Base-by-base conservation (phyloP, 2,113 vertebrate species). In the Paratilapia polleni region DNA sequence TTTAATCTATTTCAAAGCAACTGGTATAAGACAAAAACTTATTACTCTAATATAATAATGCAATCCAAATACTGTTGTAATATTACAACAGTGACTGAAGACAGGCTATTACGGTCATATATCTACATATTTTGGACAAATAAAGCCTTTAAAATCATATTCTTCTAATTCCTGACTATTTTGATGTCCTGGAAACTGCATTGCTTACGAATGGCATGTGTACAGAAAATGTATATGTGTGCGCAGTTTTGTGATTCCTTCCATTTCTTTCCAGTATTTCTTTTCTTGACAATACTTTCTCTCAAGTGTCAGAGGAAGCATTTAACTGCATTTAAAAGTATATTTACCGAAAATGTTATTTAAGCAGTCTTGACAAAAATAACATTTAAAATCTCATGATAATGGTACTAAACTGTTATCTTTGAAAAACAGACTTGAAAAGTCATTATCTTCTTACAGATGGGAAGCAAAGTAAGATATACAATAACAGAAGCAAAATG, bases 401-500 rank as follows among this genome's bases (percentile, higher is more conserved):
- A 22, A 15, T 1, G 14, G 11, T 22, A 28, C 36, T 52, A 54
- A 57, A 78, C 68, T 49, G 8, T 81, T 59, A 73, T 86, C 47
- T 83, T 10, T 3, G 14, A 22, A 64, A 54, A 57, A 38, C 12
- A 66, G 36, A 8, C 17, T 49, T 20, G 24, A 34, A 88, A 83
- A 81, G 38, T 84, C 61, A 64, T 47, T 57, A 76, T 52, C 43
- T 14, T 22, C 6, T 63, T 34, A 56, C 49, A 76, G 36, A 60
- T 78, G 41, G 41, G 68, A 80, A 82, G 66, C 11, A 19, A 49
- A 52, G 38, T 41, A 60, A 56, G 19, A 57, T 26, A 61, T n/a
- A 49, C 49, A 59, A 62, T 31, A 64, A 64, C 63, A 7, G 57
- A 83, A 26, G 47, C 20, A 20, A 90, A 88, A 89, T 80, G 91